Evolutionary conservation across 2,888 invertebrate species (phyloP), one percentile per base, ranked within the genome.

Genomic region (Pardosa pseudoannulata): DNA sequence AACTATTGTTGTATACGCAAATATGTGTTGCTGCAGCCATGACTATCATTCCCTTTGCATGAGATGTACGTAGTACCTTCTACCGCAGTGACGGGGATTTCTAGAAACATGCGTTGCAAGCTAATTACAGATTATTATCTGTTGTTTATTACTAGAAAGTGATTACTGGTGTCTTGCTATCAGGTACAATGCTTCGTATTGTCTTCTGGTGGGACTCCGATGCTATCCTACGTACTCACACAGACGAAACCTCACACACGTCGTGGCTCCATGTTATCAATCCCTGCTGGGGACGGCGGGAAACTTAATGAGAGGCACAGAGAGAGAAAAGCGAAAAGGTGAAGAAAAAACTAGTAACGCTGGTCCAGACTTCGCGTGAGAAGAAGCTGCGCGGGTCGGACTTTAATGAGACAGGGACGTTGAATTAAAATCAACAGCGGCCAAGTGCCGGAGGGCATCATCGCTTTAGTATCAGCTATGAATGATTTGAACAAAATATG

Each of bases 271-370:
- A 70, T 56, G 56, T 64, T 64, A 46, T 80, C 67, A n/a, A 65
- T 80, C 73, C 67, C 71, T 73, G 79, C 36, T 50, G 39, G n/a
- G 32, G 27, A 50, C 3, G n/a, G 29, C 41, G n/a, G 32, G n/a
- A n/a, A 13, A 19, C 3, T 16, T n/a, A 29, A 29, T 31, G 31
- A 29, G 31, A 29, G n/a, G 13, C 29, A 1, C 2, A 65, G 11
- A 65, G 29, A 65, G 11, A 65, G 13, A 62, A 27, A 46, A 46
- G 16, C 13, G 23, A 56, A 56, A 11, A 56, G 23, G 2, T 5
- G 5, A 39, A n/a, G n/a, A n/a, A 81, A 81, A 82, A 75, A 76
- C 75, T 82, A 46, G 82, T 76, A 70, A 41, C 31, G 71, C 71
- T n/a, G 36, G 82, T 46, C 62, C 7, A 23, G 23, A 29, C 39